A percentile compares a stretch with the other conserved stretches of the same genome.
Evolutionary conservation across 2,113 vertebrate genomes (phyloP).

Genomic region (Hirundichthys speculiger): DNA sequence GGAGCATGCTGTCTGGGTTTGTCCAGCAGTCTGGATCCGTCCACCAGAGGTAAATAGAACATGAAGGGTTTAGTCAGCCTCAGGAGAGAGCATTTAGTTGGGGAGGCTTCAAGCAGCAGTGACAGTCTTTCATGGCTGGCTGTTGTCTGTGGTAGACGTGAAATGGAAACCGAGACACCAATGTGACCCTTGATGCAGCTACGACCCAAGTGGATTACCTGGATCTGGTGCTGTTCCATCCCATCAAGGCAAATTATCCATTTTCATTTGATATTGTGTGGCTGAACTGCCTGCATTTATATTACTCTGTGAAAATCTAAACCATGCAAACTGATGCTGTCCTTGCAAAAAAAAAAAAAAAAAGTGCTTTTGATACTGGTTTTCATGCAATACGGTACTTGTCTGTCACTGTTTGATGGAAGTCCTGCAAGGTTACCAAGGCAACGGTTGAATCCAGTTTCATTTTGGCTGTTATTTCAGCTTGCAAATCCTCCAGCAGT

Average conservation of each 20-base stretch:
- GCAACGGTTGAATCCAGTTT: conserved; percentile 60
- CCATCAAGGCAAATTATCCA: background rate
- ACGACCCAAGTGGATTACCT: conserved; percentile 15
- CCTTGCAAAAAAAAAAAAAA: background rate
- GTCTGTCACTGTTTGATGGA: conserved; percentile 46
- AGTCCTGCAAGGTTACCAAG: conserved; percentile 61
- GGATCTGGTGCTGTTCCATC: background rate
- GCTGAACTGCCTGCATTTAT: background rate
- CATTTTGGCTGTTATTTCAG: conserved; percentile 37
- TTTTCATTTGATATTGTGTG: conserved; percentile 1
- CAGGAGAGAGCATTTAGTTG: conserved; percentile 30
- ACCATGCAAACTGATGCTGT: background rate
- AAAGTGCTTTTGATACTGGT: background rate
- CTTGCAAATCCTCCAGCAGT: conserved; percentile 45
- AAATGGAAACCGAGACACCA: conserved; percentile 43
- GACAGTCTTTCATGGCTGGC: conserved; percentile 22
- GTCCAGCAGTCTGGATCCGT: conserved; percentile 31
- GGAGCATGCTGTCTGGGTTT: conserved; percentile 24
- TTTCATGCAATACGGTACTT: conserved; percentile 21
- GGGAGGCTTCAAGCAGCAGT: conserved; percentile 27
- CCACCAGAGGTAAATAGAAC: conserved; percentile 32
- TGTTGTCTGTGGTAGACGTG: conserved; percentile 35
- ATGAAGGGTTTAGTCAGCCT: conserved; percentile 48
- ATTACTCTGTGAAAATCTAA: background rate
- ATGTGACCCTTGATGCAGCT: conserved; percentile 9